These are phyloP conservation scores for Chloroclysta siterata DNA, from an alignment of 2,888 invertebrate species.

Conservation along the genomic window DNA sequence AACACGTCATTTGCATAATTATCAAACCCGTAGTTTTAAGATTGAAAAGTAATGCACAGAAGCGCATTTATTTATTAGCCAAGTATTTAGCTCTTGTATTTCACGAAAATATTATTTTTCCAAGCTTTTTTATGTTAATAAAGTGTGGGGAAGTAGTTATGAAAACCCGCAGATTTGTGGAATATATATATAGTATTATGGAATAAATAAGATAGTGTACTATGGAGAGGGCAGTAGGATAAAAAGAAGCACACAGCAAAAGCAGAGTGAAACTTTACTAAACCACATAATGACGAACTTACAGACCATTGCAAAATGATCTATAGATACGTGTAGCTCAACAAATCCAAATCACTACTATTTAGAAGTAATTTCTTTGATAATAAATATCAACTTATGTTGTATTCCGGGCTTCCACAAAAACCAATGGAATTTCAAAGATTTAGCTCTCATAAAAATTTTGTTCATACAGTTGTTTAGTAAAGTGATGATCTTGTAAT, in stretches of 20 bases:
- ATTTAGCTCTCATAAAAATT: not conserved
- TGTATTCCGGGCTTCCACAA: no score
- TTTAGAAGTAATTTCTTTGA: no score
- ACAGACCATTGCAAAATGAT: not conserved
- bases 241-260: constrained; percentile 44
- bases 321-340: not conserved
- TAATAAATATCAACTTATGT: no score
- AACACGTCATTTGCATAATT: not conserved
- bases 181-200: not conserved
- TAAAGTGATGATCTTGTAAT: constrained; percentile 26
- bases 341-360: not conserved
- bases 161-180: constrained; percentile 3
- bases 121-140: not conserved
- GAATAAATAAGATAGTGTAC: not conserved
- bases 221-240: constrained; percentile 22
- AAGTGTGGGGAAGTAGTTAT: constrained; percentile 1
- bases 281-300: constrained; percentile 32
- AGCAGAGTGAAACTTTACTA: constrained; percentile 42
- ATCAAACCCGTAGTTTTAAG: constrained; percentile 18
- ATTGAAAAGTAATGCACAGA: constrained; percentile 7
- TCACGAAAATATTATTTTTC: not conserved
- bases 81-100: not conserved
- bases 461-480: not conserved
- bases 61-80: constrained; percentile 1
- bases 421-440: no score